phyloP scores from a whole-genome alignment of 2,888 invertebrate genomes.

The Dermolepida albohirtum region DNA sequence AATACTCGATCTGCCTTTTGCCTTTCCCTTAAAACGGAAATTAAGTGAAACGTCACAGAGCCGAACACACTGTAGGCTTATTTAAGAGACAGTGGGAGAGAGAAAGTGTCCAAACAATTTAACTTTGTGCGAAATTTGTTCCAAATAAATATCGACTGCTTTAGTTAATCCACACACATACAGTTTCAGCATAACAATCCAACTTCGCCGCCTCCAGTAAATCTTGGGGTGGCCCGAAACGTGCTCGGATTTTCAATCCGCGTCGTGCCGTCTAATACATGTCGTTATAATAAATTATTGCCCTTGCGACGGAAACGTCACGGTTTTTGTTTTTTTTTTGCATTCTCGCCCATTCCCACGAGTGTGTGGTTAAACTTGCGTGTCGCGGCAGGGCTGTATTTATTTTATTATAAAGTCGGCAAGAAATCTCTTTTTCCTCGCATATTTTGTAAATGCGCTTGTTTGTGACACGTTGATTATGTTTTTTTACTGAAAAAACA shows the following conservation, averaged over 20 bases:
- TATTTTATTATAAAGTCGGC: too few species aligned
- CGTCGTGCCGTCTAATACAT: constrained; percentile 20
- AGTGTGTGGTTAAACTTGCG: too few species aligned
- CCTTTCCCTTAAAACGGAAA: constrained; percentile 2
- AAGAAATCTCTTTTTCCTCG: too few species aligned
- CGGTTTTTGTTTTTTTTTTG: constrained; percentile 5
- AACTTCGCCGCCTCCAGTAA: constrained; percentile 7
- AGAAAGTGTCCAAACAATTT: constrained; percentile 38
- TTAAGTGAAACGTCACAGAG: too few species aligned
- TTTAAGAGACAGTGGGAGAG: too few species aligned
- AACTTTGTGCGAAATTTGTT: constrained; percentile 30
- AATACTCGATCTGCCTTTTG: not conserved
- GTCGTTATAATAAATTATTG: constrained; percentile 37
- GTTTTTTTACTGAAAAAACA: too few species aligned
- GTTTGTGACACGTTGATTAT: too few species aligned
- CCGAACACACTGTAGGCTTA: too few species aligned
- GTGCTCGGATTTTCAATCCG: constrained; percentile 34
- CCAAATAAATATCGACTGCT: constrained; percentile 33
- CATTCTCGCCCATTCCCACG: not conserved
- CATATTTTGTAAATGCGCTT: too few species aligned
- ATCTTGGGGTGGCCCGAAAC: constrained; percentile 9
- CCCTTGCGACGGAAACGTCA: constrained; percentile 10
- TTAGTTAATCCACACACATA: constrained; percentile 26
- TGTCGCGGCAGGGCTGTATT: too few species aligned
- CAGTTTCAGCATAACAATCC: constrained; percentile 10